Evolutionary conservation across 2,888 invertebrate species (phyloP), one percentile per base, ranked within the genome.

Genomic region (Andricus quercusramuli): DNA sequence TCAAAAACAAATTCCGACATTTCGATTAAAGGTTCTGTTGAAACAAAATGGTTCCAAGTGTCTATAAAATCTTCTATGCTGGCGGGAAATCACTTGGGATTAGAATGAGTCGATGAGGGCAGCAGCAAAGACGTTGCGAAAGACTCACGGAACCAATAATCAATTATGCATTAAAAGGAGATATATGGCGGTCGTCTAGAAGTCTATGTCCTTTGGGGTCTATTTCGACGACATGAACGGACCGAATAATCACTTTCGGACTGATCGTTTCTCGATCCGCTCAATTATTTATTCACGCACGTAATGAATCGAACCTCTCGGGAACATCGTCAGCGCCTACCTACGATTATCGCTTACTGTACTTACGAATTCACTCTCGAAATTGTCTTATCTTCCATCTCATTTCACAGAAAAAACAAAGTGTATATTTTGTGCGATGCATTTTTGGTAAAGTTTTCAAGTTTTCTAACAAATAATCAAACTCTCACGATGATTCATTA

Each of bases 221-320:
- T 89, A 92, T 92, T 91, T 89, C 88, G 86, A 87, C 87, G 86
- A 88, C 88, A 86, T 85, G 86, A 86, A 85, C 86, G 81, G 86
- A 87, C 90, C 90, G 90, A 91, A 92, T 92, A 92, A 92, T 92
- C 92, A 91, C 92, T 91, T 90, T 90, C 82, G 82, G 83, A 83
- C 84, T 87, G 86, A 89, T 88, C 88, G 85, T 82, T 76, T 83
- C 81, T 85, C 90, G 89, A 88, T 87, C 85, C 84, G 82, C 68
- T 79, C 78, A 80, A 88, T 91, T 86, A 90, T 88, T 92, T 92
- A 92, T 92, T 92, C 87, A 92, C 79, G 85, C 86, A 85, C 82
- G 88, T 91, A 92, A 92, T 92, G 92, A 92, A 92, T 90, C 88
- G 87, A 84, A 80, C 84, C 91, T 87, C 91, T 15, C 78, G 91